Evolutionary conservation across 2,888 invertebrate species (phyloP).

Genomic region (Hyles lineata): DNA sequence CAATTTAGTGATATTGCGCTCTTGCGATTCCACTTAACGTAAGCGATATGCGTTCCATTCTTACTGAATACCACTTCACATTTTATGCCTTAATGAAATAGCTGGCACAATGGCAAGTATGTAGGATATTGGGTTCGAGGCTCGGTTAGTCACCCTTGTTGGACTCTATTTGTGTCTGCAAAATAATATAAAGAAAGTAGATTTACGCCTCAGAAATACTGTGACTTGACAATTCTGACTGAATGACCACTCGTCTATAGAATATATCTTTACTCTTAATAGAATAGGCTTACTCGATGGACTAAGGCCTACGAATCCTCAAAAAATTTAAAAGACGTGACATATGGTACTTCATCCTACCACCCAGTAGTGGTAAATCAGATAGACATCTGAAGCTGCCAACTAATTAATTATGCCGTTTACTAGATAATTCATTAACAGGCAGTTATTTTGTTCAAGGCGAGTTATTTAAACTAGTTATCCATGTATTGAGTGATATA

Average conservation of each 20-base stretch:
- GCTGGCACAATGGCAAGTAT: slow-evolving; percentile 27
- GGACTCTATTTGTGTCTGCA: not conserved
- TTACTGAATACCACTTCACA: slow-evolving; percentile 29
- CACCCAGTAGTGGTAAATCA: no score
- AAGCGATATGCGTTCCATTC: slow-evolving; percentile 26
- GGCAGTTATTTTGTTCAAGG: no score
- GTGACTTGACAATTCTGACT: not conserved
- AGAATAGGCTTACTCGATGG: no score
- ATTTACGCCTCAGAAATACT: not conserved
- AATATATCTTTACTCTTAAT: no score
- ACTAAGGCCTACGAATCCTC: no score
- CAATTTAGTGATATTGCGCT: slow-evolving; percentile 4
- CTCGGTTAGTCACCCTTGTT: slow-evolving; percentile 4
- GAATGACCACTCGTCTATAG: no score
- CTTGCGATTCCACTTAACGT: slow-evolving; percentile 23
- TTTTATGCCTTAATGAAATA: slow-evolving; percentile 23
- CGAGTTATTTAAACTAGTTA: no score
- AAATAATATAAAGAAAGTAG: not conserved
- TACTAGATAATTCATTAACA: no score
- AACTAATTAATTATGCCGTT: no score
- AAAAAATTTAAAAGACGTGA: no score
- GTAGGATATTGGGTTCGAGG: not conserved
- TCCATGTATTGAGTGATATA: not conserved
- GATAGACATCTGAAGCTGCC: no score
- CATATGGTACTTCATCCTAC: no score